Base-by-base conservation (phyloP, 1,140 invertebrate genomes). In the Nebria ingens region DNA sequence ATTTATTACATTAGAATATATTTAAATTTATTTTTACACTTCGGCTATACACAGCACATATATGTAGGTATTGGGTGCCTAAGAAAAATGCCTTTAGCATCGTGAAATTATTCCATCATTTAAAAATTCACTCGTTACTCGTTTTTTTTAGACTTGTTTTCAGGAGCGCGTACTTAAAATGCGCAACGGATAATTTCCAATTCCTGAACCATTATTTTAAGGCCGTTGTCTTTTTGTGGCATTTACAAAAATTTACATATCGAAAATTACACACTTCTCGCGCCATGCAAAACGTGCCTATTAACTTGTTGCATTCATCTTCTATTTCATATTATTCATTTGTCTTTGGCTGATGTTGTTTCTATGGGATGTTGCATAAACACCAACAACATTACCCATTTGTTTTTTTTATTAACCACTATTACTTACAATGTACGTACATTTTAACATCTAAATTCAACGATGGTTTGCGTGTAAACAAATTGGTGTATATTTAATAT, bases 251-350 rank as follows among this genome's bases (percentile, higher is more conserved):
- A 45, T 45, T 45, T 45, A 45, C 40, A 45, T 45, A 45, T 17
- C 17, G 40, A 11, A 45, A 45, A 45, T 45, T 45, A 45, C 17
- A 45, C 17, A 45, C 9, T 45, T 11, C 17, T 4, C 3, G 6
- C 4, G 17, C 3, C 40, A 17, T 45, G 40, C 40, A 45, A 45
- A 45, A 45, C 40, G 40, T 45, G 17, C 3, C 40, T 45, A 45
- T 45, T 45, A 45, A 45, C 40, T 17, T 45, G 40, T 45, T 45
- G 40, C n/a, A n/a, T n/a, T n/a, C n/a, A n/a, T n/a, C n/a, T n/a
- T n/a, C n/a, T n/a, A n/a, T n/a, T n/a, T n/a, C n/a, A n/a, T n/a
- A n/a, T n/a, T n/a, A n/a, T n/a, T n/a, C n/a, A n/a, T n/a, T n/a
- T n/a, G n/a, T n/a, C n/a, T n/a, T n/a, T n/a, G n/a, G n/a, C n/a